Evolutionary conservation across 2,888 invertebrate species (phyloP).

Genomic region (Pyrocoelia pectoralis): DNA sequence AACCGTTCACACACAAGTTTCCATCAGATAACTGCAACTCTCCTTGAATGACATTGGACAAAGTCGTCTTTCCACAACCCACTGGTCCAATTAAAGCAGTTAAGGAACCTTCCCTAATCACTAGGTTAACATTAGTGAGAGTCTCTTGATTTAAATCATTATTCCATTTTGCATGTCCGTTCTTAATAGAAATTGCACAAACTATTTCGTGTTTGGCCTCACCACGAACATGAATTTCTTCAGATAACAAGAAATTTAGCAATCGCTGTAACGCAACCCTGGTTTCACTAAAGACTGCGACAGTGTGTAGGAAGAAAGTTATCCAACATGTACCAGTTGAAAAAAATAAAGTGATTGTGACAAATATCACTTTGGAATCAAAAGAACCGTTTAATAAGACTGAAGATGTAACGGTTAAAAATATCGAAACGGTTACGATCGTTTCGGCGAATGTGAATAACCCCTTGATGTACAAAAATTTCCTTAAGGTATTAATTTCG

Average conservation of each 20-base stretch:
- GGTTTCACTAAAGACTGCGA: slow-evolving; percentile 62
- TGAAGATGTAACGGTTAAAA: not conserved
- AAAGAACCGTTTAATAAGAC: not conserved
- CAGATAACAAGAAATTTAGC: slow-evolving; percentile 60
- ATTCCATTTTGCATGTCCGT: not conserved
- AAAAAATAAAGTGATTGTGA: not conserved
- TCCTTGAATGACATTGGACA: slow-evolving; percentile 53
- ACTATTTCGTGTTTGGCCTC: not conserved
- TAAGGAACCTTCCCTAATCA: slow-evolving; percentile 60
- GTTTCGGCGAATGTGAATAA: not conserved
- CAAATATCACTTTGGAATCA: not conserved
- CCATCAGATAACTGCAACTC: not conserved
- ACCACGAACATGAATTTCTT: not conserved
- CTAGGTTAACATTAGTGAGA: slow-evolving; percentile 54
- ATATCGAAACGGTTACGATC: not conserved
- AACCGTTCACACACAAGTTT: not conserved
- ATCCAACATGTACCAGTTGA: slow-evolving; percentile 67
- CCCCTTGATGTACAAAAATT: not conserved
- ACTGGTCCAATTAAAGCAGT: slow-evolving; percentile 89
- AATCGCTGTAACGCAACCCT: slow-evolving; percentile 74
- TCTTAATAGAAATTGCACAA: not conserved
- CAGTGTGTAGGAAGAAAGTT: slow-evolving; percentile 84
- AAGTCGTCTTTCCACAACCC: slow-evolving; percentile 79
- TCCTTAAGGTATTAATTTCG: not conserved
- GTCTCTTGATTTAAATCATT: slow-evolving; percentile 42